Base-by-base conservation (phyloP, 1,140 invertebrate genomes). In the Panagrolaimus sp. region DNA sequence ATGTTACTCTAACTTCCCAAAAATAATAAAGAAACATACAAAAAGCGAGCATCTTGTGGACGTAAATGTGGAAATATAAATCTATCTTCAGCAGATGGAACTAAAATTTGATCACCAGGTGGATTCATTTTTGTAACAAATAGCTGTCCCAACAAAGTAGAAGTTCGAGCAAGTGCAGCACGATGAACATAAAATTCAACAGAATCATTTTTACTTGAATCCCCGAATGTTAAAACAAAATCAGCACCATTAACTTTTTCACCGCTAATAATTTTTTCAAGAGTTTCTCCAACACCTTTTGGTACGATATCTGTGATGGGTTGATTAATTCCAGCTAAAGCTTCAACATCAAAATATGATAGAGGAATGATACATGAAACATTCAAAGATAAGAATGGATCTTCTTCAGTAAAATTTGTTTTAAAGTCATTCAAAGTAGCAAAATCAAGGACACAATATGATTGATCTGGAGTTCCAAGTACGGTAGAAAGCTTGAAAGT, bases 191-290 rank as follows among this genome's bases (percentile, higher is more conserved):
- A 42, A 43, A 42, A 63, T 16, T 63, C 62, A 43, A 63, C 62
- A 43, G 62, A 63, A 42, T 63, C 62, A 38, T 63, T 63, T 43
- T 63, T 63, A 27, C 16, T 23, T 9, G 62, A 63, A 63, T 63
- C 62, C 7, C 62, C 62, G 38, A 43, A 31, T 0, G 62, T 63
- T n/a, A 63, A 16, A 14, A 63, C 62, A 38, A n/a, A 63, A 16
- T 63, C 62, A 14, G 27, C 27, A 13, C 42, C 42, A 4, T 31
- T 27, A 27, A 20, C 16, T 38, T 63, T 63, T 27, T 63, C 62
- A 20, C 51, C 51, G 16, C 20, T 27, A 23, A 57, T 57, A 13
- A 57, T 27, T 16, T 57, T 57, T 20, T 57, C 27, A 20, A 57
- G 20, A n/a, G 51, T 57, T 57, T 57, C 51, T 20, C 27, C 51